Base-by-base conservation (phyloP, 2,888 invertebrate genomes). In the Melipona bicolor region DNA sequence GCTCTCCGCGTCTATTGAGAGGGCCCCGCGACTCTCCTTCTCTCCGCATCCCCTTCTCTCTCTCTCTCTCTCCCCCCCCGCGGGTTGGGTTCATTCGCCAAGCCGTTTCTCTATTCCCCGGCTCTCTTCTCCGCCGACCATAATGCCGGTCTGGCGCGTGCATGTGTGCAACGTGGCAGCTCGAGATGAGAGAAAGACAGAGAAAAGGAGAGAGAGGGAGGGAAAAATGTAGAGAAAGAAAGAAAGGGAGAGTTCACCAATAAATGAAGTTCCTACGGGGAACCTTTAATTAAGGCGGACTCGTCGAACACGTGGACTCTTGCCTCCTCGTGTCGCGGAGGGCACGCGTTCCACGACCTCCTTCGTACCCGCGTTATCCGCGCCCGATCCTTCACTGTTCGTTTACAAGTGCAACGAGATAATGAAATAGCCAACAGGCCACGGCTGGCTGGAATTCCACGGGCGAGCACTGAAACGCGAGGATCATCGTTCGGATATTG, bases 281-380 rank as follows among this genome's bases (percentile, higher is more conserved):
- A 87, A 87, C 87, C 87, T 84, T 87, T 80, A 87, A 87, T 87
- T 87, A 85, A 85, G 80, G 80, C 79, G 81, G 81, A 77, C 75
- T 79, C 79, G 50, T 79, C 79, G 73, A 78, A 71, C 79, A 68
- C 80, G 81, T 72, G 74, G 71, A 69, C 78, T 49, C 78, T 49
- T 43, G 64, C 56, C 77, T 77, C 52, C 64, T 80, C 80, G 85
- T 69, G 83, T 86, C 78, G 78, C 82, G 43, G 49, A 77, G 77
- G 82, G 86, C 83, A 86, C 69, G 73, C 79, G 75, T 87, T 72
- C 61, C 81, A 62, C 79, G 77, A 79, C 76, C 86, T 64, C 24
- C 83, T 67, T 54, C 32, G 64, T 65, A 43, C 49, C 43, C 59
- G 62, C 67, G 61, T 9, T 21, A 36, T 72, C 24, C 68, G 3